A percentile compares a stretch with the other conserved stretches of the same genome.
These are phyloP conservation scores for Cynoglossus semilaevis DNA, from an alignment of 2,113 vertebrate genomes.

Conservation along the genomic window DNA sequence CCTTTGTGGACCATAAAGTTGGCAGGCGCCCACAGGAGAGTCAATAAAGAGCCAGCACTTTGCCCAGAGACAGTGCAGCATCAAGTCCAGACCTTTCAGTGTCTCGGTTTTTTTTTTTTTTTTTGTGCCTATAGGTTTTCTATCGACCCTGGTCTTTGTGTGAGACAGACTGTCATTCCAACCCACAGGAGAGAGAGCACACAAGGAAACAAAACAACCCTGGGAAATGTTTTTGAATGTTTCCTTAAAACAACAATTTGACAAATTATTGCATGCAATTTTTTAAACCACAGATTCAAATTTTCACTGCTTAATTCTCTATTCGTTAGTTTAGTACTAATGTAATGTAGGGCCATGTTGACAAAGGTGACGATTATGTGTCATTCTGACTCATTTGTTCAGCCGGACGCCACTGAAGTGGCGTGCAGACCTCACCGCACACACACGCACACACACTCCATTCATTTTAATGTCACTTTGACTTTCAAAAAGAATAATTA, in stretches of 20 bases:
- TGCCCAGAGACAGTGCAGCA: neutral
- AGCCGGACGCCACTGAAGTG: neutral
- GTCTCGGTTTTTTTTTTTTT: neutral
- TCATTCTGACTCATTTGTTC: slow-evolving; percentile 29
- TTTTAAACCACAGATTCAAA: too few species aligned
- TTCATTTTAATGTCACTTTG: slow-evolving; percentile 13
- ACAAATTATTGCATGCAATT: too few species aligned
- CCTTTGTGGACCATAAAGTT: neutral
- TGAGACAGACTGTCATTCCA: neutral
- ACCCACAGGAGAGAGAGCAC: neutral
- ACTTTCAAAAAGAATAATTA: slow-evolving; percentile 22
- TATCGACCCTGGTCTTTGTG: neutral
- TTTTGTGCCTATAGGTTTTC: neutral
- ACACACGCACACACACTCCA: slow-evolving; percentile 3
- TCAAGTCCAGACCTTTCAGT: neutral
- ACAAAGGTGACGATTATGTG: slow-evolving; percentile 25
- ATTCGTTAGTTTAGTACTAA: too few species aligned
- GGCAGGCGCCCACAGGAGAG: neutral
- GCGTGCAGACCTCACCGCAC: slow-evolving; percentile 4
- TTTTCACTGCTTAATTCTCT: too few species aligned
- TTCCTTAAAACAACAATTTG: too few species aligned
- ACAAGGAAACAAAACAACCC: neutral
- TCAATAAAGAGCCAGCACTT: neutral
- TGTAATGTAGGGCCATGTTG: slow-evolving; percentile 49
- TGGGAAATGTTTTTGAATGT: too few species aligned